Evolutionary conservation across 2,888 invertebrate genomes (phyloP).

Genomic region (Pelosia muscerda): DNA sequence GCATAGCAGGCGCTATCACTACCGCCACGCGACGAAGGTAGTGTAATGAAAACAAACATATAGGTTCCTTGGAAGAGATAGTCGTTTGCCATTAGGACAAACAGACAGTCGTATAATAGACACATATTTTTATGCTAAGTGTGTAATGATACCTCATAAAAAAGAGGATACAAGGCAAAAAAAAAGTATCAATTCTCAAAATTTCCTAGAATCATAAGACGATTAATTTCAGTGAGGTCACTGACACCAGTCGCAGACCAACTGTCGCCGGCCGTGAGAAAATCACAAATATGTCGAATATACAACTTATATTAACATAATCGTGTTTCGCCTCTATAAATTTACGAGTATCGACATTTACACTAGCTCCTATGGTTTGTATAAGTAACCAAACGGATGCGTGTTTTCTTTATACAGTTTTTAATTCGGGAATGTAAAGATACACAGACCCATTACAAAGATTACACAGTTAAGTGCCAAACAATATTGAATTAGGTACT

Average conservation of each 20-base stretch:
- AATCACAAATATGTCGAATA: conserved; percentile 69
- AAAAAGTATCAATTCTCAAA: not conserved
- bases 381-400: conserved; percentile 35
- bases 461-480: conserved; percentile 13
- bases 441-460: conserved; percentile 1
- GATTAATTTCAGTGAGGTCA: conserved; percentile 61
- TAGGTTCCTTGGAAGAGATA: no score
- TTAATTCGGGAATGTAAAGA: conserved; percentile 25
- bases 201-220: conserved; percentile 22
- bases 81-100: no score
- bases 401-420: conserved; percentile 12
- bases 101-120: not conserved
- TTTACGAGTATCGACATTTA: conserved; percentile 52
- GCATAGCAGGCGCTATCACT: no score
- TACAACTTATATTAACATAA: conserved; percentile 75
- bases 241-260: conserved; percentile 73
- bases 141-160: not conserved
- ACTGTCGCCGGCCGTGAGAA: conserved; percentile 82
- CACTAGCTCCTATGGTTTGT: conserved; percentile 29
- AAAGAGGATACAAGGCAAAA: not conserved
- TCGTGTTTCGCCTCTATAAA: conserved; percentile 73
- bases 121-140: not conserved
- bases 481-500: not conserved
- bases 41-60: no score
- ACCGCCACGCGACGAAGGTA: no score